These are phyloP conservation scores for Notolepis coatsorum DNA, from an alignment of 2,797 vertebrate genomes.

Conservation along the genomic window DNA sequence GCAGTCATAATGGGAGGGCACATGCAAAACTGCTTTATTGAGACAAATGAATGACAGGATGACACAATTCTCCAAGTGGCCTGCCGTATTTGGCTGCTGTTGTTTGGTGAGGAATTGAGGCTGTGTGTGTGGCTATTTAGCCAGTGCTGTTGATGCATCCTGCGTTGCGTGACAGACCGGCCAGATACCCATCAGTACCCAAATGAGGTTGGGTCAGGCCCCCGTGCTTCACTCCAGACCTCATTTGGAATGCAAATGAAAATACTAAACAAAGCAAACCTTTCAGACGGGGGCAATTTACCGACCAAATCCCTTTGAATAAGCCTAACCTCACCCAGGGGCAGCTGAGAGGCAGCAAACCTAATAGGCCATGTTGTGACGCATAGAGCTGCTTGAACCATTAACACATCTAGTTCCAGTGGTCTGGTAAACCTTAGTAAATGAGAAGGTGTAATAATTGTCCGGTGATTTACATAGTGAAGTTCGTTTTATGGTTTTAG, in stretches of 20 bases:
- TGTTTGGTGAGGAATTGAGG: background rate
- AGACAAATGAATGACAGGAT: no score
- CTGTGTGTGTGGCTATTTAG: slow-evolving; percentile 28
- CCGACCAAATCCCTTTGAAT: slow-evolving; percentile 53
- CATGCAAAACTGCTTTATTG: no score
- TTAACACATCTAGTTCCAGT: background rate
- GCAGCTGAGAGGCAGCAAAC: slow-evolving; percentile 21
- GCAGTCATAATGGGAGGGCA: no score
- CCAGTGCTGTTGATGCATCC: slow-evolving; percentile 57
- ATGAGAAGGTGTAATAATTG: no score
- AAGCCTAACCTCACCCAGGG: slow-evolving; percentile 18
- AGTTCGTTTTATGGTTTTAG: no score
- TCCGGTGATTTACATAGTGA: no score
- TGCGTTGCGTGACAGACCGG: slow-evolving; percentile 77
- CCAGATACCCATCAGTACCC: slow-evolving; percentile 84
- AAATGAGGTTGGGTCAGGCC: slow-evolving; percentile 81
- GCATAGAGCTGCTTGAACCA: background rate
- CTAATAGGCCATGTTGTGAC: slow-evolving; percentile 22
- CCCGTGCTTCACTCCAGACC: slow-evolving; percentile 68
- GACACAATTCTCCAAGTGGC: no score
- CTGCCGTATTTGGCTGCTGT: no score
- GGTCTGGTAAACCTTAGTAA: background rate
- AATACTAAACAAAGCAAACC: slow-evolving; percentile 81
- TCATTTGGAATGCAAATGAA: slow-evolving; percentile 87
- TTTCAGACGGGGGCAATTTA: slow-evolving; percentile 69